These are phyloP conservation scores for Tillus elongatus DNA, from an alignment of 2,888 invertebrate species.

Conservation along the genomic window DNA sequence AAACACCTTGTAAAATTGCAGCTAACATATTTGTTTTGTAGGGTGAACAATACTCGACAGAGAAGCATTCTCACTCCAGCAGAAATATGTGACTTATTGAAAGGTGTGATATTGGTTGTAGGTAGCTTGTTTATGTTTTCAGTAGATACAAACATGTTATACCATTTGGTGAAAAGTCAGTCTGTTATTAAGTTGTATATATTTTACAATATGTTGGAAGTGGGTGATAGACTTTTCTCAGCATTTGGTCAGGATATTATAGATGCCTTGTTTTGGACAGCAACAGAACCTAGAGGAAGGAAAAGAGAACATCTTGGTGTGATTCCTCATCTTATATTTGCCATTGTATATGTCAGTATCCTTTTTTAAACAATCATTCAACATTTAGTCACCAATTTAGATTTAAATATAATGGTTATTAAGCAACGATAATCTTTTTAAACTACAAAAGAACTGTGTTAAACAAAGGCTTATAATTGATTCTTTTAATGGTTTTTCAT, in stretches of 20 bases:
- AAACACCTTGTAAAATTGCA: background rate
- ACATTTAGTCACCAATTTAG: no score
- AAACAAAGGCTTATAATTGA: no score
- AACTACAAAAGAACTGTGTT: no score
- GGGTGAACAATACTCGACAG: constrained; percentile 36
- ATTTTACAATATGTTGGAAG: constrained; percentile 99
- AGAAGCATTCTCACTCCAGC: constrained; percentile 68
- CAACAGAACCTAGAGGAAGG: constrained; percentile 83
- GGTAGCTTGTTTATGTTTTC: constrained; percentile 80
- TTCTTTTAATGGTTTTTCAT: no score
- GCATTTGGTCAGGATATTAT: constrained; percentile 97
- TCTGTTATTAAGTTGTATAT: constrained; percentile 98
- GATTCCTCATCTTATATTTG: constrained; percentile 83
- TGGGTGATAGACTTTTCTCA: constrained; percentile 90
- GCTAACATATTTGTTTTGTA: constrained; percentile 20
- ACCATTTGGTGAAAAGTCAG: constrained; percentile 94
- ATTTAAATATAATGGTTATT: no score
- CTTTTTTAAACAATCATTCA: constrained; percentile 50
- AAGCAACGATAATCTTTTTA: no score
- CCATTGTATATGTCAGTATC: constrained; percentile 91
- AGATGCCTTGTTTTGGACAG: constrained; percentile 97
- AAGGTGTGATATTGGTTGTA: constrained; percentile 77
- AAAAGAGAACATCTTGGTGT: constrained; percentile 78
- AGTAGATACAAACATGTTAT: constrained; percentile 96
- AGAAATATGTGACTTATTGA: constrained; percentile 92